These are phyloP conservation scores for Lacerta agilis DNA, from an alignment of 2,797 vertebrate species.

Conservation along the genomic window DNA sequence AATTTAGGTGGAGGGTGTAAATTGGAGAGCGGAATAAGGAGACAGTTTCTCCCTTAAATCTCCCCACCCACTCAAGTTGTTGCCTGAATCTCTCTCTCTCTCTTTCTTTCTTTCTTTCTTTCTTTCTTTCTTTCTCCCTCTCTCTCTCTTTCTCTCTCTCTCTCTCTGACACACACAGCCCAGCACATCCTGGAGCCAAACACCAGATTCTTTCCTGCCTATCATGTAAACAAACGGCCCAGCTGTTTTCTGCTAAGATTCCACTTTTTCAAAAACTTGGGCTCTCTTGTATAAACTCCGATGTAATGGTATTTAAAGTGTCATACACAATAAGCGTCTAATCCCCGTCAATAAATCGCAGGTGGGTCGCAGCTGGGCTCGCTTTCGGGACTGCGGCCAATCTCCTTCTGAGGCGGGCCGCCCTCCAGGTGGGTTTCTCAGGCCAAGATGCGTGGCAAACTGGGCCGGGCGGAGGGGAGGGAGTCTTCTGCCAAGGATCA, in stretches of 20 bases:
- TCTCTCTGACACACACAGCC: slow-evolving; percentile 10
- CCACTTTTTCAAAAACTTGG: slow-evolving; percentile 86
- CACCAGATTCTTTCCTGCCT: slow-evolving; percentile 82
- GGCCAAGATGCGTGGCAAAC: slow-evolving; percentile 78
- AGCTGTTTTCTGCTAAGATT: slow-evolving; percentile 84
- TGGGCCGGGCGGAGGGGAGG: slow-evolving; percentile 51
- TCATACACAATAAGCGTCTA: slow-evolving; percentile 87
- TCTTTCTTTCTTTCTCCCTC: too few relatives aligned
- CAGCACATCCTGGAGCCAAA: slow-evolving; percentile 81
- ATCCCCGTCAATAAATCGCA: slow-evolving; percentile 86
- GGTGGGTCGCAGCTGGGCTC: slow-evolving; percentile 82
- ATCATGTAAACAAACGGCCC: slow-evolving; percentile 86
- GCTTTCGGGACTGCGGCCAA: slow-evolving; percentile 80
- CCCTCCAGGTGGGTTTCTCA: slow-evolving; percentile 81
- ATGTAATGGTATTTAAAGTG: slow-evolving; percentile 89
- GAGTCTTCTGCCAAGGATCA: slow-evolving; percentile 70
- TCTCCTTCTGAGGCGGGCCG: slow-evolving; percentile 77
- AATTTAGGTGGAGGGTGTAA: slow-evolving; percentile 74
- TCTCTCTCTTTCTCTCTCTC: too few relatives aligned
- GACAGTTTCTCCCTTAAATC: not conserved
- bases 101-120: too few relatives aligned
- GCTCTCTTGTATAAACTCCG: slow-evolving; percentile 87
- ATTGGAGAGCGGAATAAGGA: slow-evolving; percentile 44
- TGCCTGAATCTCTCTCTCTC: not conserved
- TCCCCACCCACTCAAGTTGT: not conserved